Base-by-base conservation (phyloP, 1,140 invertebrate genomes). In the Megalopta genalis region DNA sequence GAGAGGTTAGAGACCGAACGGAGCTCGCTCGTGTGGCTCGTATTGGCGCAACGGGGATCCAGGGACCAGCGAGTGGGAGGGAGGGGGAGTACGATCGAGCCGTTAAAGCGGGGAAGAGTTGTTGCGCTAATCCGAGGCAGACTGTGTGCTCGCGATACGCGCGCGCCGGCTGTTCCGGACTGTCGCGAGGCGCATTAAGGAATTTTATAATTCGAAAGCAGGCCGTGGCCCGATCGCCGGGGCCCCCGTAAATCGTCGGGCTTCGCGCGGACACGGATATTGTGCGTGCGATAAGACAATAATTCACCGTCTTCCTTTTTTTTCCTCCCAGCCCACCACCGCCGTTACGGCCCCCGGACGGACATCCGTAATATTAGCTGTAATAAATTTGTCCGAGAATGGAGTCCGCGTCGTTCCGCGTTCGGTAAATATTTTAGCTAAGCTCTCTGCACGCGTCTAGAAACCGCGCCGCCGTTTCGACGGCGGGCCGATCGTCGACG, bases 241-340 rank as follows among this genome's bases (percentile, higher is more conserved):
- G n/a, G 8, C 12, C 3, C 65, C 42, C 66, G 37, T 77, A 62
- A 78, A 70, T 54, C 10, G 49, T 59, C 21, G 25, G 2, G 23
- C 42, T 46, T 65, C 64, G 39, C 14, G 39, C 39, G n/a, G 64
- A 25, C 64, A 66, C 64, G 64, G 8, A 75, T 67, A 80, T 60
- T 75, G 67, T 62, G 52, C 71, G 71, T 46, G 71, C 77, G 32
- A 42, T 54, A 23, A 75, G 65, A 80, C 52, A 78, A 78, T 78
- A 63, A 68, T 46, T 63, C 72, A 62, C 14, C 18, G 18, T 63
- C 16, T 37, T 63, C 23, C 23, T 59, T 59, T 37, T 57, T 57
- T 57, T 23, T 3, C 16, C 21, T 12, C 10, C 54, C 18, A 18
- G 1, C 21, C 52, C 6, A 8, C 18, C 6, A 16, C 7, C 16